Evolutionary conservation across 2,113 vertebrate species (phyloP).

Genomic region (cat (Felis catus)): F.catus_Fca126_mat1.0 CM031421.1:88423501-88424000

Average conservation of each 20-base stretch:
- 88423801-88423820: background rate
- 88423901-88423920: background rate
- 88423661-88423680: background rate
- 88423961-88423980: background rate
- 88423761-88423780: background rate
- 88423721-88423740: background rate
- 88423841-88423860: background rate
- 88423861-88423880: background rate
- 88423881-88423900: background rate
- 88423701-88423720: background rate
- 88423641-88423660: background rate
- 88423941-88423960: background rate
- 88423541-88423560: background rate
- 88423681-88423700: background rate
- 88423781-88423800: background rate
- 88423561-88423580: background rate
- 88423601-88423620: background rate
- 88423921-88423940: background rate
- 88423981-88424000: background rate
- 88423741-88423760: background rate
- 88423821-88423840: background rate
- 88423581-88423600: background rate
- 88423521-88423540: background rate
- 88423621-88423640: background rate
- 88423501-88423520: fast-evolving